Percentiles rank a stretch among this genome's conserved stretches.
Evolutionary conservation across 2,797 vertebrate species (phyloP).

Genomic region (Fringilla coelebs): DNA sequence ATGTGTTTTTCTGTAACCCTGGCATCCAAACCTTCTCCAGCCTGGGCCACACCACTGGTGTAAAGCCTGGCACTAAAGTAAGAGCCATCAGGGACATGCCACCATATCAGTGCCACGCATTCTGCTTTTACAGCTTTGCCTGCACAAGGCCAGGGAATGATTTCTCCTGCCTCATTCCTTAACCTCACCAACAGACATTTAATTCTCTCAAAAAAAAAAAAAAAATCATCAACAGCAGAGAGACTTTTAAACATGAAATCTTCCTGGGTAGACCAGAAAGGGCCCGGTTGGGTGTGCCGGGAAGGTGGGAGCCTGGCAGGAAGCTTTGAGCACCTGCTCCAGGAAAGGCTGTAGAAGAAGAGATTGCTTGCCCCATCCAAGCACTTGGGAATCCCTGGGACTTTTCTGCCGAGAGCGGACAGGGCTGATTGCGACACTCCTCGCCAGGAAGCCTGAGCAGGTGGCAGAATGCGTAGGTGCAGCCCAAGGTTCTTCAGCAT

Average conservation of each 20-base stretch:
- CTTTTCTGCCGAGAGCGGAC: accelerated
- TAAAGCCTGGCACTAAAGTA: accelerated
- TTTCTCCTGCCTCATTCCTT: neutral
- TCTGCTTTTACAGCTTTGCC: neutral
- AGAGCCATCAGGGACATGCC: neutral
- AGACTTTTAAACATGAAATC: neutral
- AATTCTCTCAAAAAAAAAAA: neutral
- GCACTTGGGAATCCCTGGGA: neutral
- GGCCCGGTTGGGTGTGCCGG: accelerated
- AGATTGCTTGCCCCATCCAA: neutral
- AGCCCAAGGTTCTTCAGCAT: neutral
- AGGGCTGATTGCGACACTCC: neutral
- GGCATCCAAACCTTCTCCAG: neutral
- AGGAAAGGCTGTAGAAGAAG: neutral
- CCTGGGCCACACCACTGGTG: too few species aligned
- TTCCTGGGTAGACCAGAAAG: neutral
- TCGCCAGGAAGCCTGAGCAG: neutral
- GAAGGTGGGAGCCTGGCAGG: neutral
- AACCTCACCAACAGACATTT: neutral
- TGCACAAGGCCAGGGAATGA: accelerated
- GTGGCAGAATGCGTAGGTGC: accelerated
- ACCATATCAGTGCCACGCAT: accelerated
- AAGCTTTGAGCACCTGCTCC: neutral
- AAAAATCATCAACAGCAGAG: neutral
- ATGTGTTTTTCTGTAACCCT: neutral